Evolutionary conservation across 2,888 invertebrate genomes (phyloP).

Genomic region (Metallyticus violacea): DNA sequence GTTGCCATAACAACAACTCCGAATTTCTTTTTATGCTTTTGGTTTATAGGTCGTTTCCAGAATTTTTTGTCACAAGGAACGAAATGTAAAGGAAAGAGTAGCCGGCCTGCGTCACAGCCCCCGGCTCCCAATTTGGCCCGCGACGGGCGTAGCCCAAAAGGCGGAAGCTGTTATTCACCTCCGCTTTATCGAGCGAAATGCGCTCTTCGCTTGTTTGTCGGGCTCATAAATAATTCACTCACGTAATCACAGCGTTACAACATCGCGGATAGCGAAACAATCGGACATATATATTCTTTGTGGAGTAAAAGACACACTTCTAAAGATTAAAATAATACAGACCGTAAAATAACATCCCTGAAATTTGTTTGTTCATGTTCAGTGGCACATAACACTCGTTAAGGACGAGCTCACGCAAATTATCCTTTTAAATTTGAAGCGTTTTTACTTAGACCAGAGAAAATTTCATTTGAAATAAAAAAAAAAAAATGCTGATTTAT

Average conservation of each 20-base stretch:
- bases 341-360: neutral
- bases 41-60: no score
- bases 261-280: no score
- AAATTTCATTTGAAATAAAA: no score
- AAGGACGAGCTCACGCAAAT: no score
- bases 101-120: no score
- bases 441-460: no score
- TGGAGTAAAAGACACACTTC: neutral
- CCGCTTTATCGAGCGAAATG: neutral
- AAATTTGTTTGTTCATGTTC: neutral
- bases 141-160: neutral
- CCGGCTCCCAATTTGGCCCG: neutral
- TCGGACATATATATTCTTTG: neutral
- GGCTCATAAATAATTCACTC: neutral
- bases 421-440: no score
- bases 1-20: no score
- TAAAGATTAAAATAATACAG: neutral
- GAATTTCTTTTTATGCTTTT: no score
- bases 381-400: neutral
- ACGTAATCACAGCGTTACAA: neutral
- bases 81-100: neutral
- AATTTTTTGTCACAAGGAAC: no score
- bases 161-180: neutral
- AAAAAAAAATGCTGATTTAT: no score
- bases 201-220: neutral